Conservation (phyloP, 2,888 invertebrate genomes). For the Pollenia angustigena region DNA sequence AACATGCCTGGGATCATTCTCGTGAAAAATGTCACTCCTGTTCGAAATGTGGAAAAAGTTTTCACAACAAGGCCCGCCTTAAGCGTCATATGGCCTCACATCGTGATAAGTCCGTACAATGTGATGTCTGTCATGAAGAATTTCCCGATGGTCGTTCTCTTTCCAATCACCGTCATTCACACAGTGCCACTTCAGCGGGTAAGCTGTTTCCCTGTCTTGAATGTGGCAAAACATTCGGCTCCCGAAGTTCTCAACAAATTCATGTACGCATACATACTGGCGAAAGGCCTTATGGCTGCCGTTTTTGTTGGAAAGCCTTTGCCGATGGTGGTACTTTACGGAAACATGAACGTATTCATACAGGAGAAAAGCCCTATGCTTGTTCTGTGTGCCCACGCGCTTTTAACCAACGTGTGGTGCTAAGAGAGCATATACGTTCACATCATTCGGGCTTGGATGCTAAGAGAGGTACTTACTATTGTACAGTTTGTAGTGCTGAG, state of each 20-base stretch:
- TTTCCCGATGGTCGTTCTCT: slow-evolving; percentile 89
- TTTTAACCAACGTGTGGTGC: slow-evolving; percentile 93
- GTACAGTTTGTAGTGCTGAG: slow-evolving; percentile 90
- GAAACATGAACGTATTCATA: slow-evolving; percentile 94
- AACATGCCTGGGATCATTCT: slow-evolving; percentile 89
- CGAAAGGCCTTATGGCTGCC: slow-evolving; percentile 93
- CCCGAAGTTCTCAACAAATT: slow-evolving; percentile 93
- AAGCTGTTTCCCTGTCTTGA: slow-evolving; percentile 92
- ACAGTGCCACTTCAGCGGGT: slow-evolving; percentile 84
- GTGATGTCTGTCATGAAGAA: slow-evolving; percentile 89
- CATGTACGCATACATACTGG: slow-evolving; percentile 93
- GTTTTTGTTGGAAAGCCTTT: slow-evolving; percentile 95
- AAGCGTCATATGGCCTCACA: slow-evolving; percentile 90
- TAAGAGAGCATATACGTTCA: slow-evolving; percentile 93
- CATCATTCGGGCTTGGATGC: slow-evolving; percentile 93
- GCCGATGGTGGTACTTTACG: slow-evolving; percentile 94
- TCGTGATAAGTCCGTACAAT: slow-evolving; percentile 88
- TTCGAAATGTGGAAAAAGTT: slow-evolving; percentile 89
- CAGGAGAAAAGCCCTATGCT: slow-evolving; percentile 93
- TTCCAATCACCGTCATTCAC: slow-evolving; percentile 89
- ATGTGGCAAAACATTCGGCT: slow-evolving; percentile 94
- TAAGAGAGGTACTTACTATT: slow-evolving; percentile 88
- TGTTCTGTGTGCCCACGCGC: slow-evolving; percentile 94
- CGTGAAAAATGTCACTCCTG: slow-evolving; percentile 87
- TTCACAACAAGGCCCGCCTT: slow-evolving; percentile 88